Percentiles rank a stretch among this genome's conserved stretches.
Evolutionary conservation across 1,140 invertebrate genomes (phyloP).

Genomic region (Achroia grisella): DNA sequence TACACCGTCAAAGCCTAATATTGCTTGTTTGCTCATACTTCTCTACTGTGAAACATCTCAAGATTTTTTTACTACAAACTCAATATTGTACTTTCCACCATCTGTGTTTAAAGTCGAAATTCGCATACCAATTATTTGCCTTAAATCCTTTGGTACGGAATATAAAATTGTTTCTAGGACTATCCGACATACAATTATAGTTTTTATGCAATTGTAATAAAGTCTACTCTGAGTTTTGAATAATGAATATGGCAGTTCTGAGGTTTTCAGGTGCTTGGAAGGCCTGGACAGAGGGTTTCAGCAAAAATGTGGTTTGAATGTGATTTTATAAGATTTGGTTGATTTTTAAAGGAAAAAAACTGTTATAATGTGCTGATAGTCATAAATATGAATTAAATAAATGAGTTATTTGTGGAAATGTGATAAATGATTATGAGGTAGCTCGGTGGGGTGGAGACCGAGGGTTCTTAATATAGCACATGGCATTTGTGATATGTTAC

Average conservation of each 20-base stretch:
- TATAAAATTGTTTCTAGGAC: not conserved
- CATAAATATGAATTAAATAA: not conserved
- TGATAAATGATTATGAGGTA: not conserved
- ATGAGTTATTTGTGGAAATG: not conserved
- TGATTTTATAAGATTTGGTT: not conserved
- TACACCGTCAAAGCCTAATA: slow-evolving; percentile 50
- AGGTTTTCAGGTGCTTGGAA: not conserved
- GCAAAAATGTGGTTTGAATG: not conserved
- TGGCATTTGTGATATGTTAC: not conserved
- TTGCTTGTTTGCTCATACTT: slow-evolving; percentile 34
- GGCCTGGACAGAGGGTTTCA: not conserved
- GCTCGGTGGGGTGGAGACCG: not conserved
- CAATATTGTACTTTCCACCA: not conserved
- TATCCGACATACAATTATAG: not conserved
- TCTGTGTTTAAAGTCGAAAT: not conserved
- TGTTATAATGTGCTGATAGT: not conserved
- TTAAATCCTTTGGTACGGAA: not conserved
- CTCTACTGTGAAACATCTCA: not conserved
- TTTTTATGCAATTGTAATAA: not conserved
- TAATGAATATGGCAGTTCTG: not conserved
- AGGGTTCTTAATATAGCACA: slow-evolving; percentile 1
- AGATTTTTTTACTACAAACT: not conserved
- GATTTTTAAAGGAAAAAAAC: not conserved
- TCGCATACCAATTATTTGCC: not conserved
- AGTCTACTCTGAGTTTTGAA: not conserved